Base-by-base conservation (phyloP, 2,888 invertebrate species). In the Thelaira solivaga region DNA sequence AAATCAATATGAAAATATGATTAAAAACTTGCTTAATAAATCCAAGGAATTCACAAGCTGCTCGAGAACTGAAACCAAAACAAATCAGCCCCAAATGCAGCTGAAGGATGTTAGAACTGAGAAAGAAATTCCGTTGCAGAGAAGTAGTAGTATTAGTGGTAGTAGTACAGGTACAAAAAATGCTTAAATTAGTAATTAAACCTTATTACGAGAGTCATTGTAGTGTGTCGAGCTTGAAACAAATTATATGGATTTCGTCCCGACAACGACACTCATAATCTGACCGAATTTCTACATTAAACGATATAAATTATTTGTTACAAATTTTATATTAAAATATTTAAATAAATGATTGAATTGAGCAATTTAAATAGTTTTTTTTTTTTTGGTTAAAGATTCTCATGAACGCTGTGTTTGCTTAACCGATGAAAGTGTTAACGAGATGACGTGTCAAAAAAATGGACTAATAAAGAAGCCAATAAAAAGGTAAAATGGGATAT, bases 141-240 rank as follows among this genome's bases (percentile, higher is more conserved):
- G n/a, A n/a, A n/a, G n/a, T n/a, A n/a, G n/a, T n/a, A n/a, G n/a
- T n/a, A n/a, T n/a, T n/a, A n/a, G n/a, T 29, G 65, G 80, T 51
- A 80, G 81, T 18, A 82, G 81, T 43, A 79, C 82, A 71, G 80
- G 82, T 82, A 59, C 11, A 59, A 59, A 39, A 31, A n/a, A n/a
- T n/a, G n/a, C n/a, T n/a, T n/a, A n/a, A n/a, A n/a, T n/a, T n/a
- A n/a, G n/a, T n/a, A n/a, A n/a, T n/a, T n/a, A n/a, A n/a, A n/a
- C n/a, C n/a, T n/a, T n/a, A n/a, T n/a, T n/a, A n/a, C n/a, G n/a
- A n/a, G n/a, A n/a, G n/a, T n/a, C n/a, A n/a, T n/a, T n/a, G n/a
- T n/a, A n/a, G n/a, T n/a, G n/a, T n/a, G n/a, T n/a, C n/a, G n/a
- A n/a, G n/a, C n/a, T n/a, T n/a, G n/a, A n/a, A n/a, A n/a, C n/a